A percentile compares a stretch with the other conserved stretches of the same genome.
Evolutionary conservation across 2,113 vertebrate species (phyloP).

Genomic region (Lagopus leucura): DNA sequence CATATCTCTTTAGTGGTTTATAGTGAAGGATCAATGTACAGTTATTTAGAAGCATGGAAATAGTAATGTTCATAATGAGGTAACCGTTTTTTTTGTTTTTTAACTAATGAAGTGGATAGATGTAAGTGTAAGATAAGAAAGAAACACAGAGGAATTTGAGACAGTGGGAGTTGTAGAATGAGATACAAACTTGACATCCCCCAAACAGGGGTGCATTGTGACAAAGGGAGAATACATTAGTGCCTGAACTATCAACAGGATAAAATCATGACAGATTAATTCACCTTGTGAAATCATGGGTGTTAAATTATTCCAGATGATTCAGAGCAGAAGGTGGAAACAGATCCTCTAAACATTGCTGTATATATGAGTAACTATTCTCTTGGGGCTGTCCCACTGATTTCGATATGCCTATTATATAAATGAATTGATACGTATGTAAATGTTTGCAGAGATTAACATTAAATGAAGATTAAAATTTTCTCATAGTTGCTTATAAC

Average conservation of each 20-base stretch:
- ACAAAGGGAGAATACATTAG: neutral
- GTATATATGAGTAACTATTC: conserved; percentile 26
- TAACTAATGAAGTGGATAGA: neutral
- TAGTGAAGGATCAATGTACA: neutral
- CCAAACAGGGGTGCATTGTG: neutral
- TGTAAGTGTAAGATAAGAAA: neutral
- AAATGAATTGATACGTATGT: conserved; percentile 6
- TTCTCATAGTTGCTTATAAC: neutral
- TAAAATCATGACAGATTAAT: neutral
- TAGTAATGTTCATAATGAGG: neutral
- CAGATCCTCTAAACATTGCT: neutral
- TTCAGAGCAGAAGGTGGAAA: conserved; percentile 43
- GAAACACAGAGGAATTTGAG: neutral
- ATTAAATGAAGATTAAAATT: neutral
- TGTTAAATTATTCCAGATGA: conserved; percentile 14
- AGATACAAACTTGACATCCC: neutral
- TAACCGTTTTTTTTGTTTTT: neutral
- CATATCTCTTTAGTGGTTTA: neutral
- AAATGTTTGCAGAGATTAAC: conserved; percentile 20
- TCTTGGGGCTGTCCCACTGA: neutral
- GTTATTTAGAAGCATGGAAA: neutral
- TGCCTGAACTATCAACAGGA: neutral
- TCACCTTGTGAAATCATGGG: neutral
- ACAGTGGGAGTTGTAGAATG: neutral
- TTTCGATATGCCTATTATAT: conserved; percentile 12